Evolutionary conservation across 2,797 vertebrate genomes (phyloP).

Genomic region (Bradypus variegatus): DNA sequence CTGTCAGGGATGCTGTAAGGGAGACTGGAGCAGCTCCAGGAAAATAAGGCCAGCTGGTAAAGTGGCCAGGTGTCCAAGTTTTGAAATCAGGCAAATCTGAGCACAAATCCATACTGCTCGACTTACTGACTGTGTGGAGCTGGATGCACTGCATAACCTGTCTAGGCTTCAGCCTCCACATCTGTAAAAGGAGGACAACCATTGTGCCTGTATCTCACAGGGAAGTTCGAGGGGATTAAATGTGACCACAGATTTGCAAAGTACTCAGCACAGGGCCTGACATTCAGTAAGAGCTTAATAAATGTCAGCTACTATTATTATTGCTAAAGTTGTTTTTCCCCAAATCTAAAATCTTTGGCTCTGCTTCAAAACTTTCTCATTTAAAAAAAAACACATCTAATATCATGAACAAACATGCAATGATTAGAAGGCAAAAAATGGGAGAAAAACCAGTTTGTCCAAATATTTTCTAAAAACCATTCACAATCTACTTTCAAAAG

Average conservation of each 20-base stretch:
- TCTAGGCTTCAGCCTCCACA: background rate
- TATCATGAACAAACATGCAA: background rate
- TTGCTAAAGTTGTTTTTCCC: background rate
- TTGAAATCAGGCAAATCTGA: too few relatives aligned
- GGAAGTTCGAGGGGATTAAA: background rate
- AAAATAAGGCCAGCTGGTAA: accelerated
- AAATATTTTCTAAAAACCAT: background rate
- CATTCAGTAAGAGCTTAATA: accelerated
- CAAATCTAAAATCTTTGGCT: background rate
- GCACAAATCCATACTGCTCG: background rate
- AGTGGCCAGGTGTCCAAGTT: background rate
- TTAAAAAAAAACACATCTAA: background rate
- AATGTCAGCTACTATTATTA: accelerated
- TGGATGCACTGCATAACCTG: background rate
- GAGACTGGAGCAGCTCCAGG: background rate
- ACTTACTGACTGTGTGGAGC: background rate
- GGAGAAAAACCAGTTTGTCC: too few relatives aligned
- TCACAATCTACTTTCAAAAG: background rate
- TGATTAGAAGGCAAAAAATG: background rate
- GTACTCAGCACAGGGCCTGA: accelerated
- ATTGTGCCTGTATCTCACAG: background rate
- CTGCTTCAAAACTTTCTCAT: background rate
- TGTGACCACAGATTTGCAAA: accelerated
- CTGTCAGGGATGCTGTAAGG: background rate
- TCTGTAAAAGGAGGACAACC: background rate